Base-by-base conservation (phyloP, 2,113 vertebrate genomes). In the Balaenoptera acutorostrata region DNA sequence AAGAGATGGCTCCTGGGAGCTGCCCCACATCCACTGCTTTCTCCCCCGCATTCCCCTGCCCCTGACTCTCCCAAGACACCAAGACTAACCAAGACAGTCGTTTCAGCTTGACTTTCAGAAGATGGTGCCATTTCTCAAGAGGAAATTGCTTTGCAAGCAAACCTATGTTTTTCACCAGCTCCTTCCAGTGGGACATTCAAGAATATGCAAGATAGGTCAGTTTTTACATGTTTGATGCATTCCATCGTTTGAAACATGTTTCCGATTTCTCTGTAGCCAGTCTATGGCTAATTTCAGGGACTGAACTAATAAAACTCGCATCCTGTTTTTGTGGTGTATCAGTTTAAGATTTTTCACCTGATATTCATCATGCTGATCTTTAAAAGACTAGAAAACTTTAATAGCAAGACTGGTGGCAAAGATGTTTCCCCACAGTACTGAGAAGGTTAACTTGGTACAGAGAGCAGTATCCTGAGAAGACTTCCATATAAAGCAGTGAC, bases 1-100 rank as follows among this genome's bases (percentile, higher is more conserved):
- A 8, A 36, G 25, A 20, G 39, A 18, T 25, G 81, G 31, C 25
- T 0, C 12, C 25, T 1, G 10, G 7, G 7, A 13, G 31, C 14
- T 25, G 21, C 21, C 39, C n/a, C 12, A 12, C 2, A 49, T 4
- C 25, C 15, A 17, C 6, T 0, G 14, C 57, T 80, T 41, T 74
- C 20, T 49, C 64, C 2, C n/a, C 0, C 1, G 0, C 6, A 0
- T 14, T 12, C 23, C 15, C 23, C 23, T 1, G 0, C 27, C 9
- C 25, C n/a, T 64, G 10, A 41, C 3, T 1, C 33, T 78, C 49
- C 33, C 31, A 78, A n/a, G 75, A n/a, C 49, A n/a, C 72, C 72
- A 75, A 75, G n/a, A 21, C 66, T 36, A 36, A 23, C n/a, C 31
- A 69, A 39, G 29, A 13, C 55, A 15, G 64, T 82, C 4, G 2